Base-by-base conservation (phyloP, 2,888 invertebrate genomes). In the Mesorhabditis spiculigera region DNA sequence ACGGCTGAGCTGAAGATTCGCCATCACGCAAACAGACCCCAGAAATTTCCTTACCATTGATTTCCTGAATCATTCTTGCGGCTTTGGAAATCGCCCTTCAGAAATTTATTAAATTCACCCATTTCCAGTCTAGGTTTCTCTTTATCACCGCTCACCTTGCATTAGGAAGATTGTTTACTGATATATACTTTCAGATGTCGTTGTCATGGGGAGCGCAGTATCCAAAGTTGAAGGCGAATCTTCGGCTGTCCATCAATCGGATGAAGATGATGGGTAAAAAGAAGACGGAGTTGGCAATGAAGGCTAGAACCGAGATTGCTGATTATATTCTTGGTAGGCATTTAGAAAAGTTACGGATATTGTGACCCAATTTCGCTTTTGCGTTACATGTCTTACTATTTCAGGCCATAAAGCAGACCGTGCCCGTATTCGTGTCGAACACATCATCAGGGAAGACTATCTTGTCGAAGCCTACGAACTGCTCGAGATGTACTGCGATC, bases 401-500 rank as follows among this genome's bases (percentile, higher is more conserved):
- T 73, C 82, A 69, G 84, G 78, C 41, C 87, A 87, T 67, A 89
- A 89, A 83, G 87, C 87, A 70, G 90, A 90, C 75, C 81, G 90
- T 77, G 98, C 97, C 0, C 93, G 94, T 87, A 98, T 99, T 76
- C 90, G 97, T 43, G 98, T 99, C 8, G 98, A 99, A 88, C 94
- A 96, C 83, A 98, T 99, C 71, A 95, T 99, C 82, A 91, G 98
- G 5, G 85, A 85, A 88, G 98, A 99, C 88, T 99, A 98, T 87
- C 90, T 97, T 88, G 96, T 98, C 4, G 98, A 99, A 88, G 97
- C 97, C 1, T 94, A 97, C 93, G 98, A 99, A 89, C 90, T 98
- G 72, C 91, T 98, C 0, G 98, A 99, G 89, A 97, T 98, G 95
- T 98, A 95, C 86, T 97, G 98, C 88, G 98, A 99, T 88, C 89